phyloP scores from a whole-genome alignment of 2,888 invertebrate species.

The Habroteleia sp. region DNA sequence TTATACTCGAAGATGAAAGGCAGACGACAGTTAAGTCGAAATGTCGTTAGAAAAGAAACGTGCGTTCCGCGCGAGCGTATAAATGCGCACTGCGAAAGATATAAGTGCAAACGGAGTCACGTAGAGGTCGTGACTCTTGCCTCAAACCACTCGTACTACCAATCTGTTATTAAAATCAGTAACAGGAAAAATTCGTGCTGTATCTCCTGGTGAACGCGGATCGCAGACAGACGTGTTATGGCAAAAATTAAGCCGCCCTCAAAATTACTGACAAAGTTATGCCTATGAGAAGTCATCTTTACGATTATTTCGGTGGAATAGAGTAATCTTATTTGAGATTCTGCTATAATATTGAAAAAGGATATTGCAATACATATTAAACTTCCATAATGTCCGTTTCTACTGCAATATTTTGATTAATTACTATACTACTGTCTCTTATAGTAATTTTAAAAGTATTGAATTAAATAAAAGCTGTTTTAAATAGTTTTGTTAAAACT shows the following conservation, averaged over 20 bases:
- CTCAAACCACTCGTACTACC: slow-evolving; percentile 64
- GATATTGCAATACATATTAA: too few species aligned
- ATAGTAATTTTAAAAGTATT: too few species aligned
- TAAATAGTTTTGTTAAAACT: too few species aligned
- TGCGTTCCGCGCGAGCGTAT: slow-evolving; percentile 58
- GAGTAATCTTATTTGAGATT: slow-evolving; percentile 7
- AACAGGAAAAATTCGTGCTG: slow-evolving; percentile 81
- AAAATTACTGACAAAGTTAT: slow-evolving; percentile 41
- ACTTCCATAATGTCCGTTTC: too few species aligned
- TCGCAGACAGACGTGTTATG: slow-evolving; percentile 77
- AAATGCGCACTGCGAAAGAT: slow-evolving; percentile 50
- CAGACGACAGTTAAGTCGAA: slow-evolving; percentile 55
- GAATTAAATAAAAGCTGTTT: too few species aligned
- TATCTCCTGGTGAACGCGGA: slow-evolving; percentile 73
- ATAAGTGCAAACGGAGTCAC: slow-evolving; percentile 73
- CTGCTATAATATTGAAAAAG: too few species aligned
- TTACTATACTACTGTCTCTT: too few species aligned
- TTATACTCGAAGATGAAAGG: slow-evolving; percentile 65
- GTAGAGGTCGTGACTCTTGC: slow-evolving; percentile 77
- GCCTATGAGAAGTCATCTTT: slow-evolving; percentile 5
- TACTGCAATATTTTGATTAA: too few species aligned
- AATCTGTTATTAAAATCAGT: slow-evolving; percentile 81
- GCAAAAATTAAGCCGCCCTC: slow-evolving; percentile 78
- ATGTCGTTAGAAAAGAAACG: slow-evolving; percentile 66
- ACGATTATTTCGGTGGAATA: slow-evolving; percentile 9